Evolutionary conservation across 1,140 invertebrate species (phyloP), one percentile per base, ranked within the genome.

Genomic region (Eciton burchellii): DNA sequence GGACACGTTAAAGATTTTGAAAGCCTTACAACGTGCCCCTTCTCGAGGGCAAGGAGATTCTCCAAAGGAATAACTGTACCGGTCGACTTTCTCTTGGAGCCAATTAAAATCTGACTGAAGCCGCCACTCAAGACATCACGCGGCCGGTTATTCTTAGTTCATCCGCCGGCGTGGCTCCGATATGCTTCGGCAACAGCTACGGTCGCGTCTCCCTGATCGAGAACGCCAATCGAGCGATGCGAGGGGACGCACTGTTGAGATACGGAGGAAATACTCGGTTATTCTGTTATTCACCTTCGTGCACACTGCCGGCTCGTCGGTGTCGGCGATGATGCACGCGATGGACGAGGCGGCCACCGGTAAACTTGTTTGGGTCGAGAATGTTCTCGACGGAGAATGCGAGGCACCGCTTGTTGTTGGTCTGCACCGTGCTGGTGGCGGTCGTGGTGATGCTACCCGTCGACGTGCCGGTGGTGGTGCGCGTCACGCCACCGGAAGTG

Each of bases 331-430:
- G 91, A 77, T 87, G 90, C 41, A 91, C 73, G 74, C 90, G 83
- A 45, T 89, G 86, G n/a, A 93, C 84, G 43, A 90, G 83, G 43
- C 90, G 91, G 85, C 91, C 94, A 3, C 97, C 97, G 9, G 97
- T 98, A 91, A 98, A 98, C 92, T 98, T 98, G 82, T 96, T 98
- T 0, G 97, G 97, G 91, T 98, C 97, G 45, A 98, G 93, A 74
- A 98, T 98, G 91, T 98, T 98, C 93, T 98, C 97, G 5, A 98
- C 97, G 3, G 97, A 98, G 92, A 98, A 98, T 0, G 97, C 96
- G 65, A 98, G 93, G 60, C 95, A 94, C 89, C 94, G 83, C 83
- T 93, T 93, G 77, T 86, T 91, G 11, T 81, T 81, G 0, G 71
- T 74, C 43, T 65, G 72, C 66, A 91, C 92, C 14, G 88, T 87